These are phyloP conservation scores for Mastigias papua DNA, from an alignment of 30 jellyfish, hydroid and myxozoan species.

Conservation along the genomic window DNA sequence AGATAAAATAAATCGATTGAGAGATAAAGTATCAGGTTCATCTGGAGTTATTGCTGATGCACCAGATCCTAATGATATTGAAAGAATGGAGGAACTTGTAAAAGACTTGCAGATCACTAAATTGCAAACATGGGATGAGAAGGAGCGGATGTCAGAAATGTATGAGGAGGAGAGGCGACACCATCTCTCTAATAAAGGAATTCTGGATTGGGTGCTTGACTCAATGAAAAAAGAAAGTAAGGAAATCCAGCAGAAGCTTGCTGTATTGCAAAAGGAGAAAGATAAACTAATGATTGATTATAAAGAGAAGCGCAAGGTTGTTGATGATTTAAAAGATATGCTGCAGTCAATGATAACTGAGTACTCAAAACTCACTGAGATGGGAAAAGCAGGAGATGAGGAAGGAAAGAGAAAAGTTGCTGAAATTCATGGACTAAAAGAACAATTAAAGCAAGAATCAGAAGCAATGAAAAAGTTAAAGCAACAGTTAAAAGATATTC, in stretches of 20 bases:
- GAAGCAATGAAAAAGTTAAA: constrained; percentile 86
- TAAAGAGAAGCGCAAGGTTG: constrained; percentile 87
- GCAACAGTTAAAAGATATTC: constrained; percentile 88
- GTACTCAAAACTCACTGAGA: constrained; percentile 83
- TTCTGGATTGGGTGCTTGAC: constrained; percentile 92
- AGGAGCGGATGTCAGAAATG: constrained; percentile 87
- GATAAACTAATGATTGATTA: constrained; percentile 92
- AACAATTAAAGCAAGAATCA: constrained; percentile 87
- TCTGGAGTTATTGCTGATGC: constrained; percentile 68
- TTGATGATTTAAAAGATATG: constrained; percentile 84
- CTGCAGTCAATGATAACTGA: constrained; percentile 87
- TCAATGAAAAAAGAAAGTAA: constrained; percentile 90
- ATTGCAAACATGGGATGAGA: constrained; percentile 96
- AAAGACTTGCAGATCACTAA: constrained; percentile 88
- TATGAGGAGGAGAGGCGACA: constrained; percentile 92
- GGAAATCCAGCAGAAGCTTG: constrained; percentile 86
- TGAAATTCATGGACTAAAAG: constrained; percentile 93
- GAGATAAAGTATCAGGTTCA: constrained; percentile 80
- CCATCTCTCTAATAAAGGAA: constrained; percentile 91
- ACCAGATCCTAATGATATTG: constrained; percentile 83
- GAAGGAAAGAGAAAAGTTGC: constrained; percentile 93
- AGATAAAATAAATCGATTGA: constrained; percentile 76
- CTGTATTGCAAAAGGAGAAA: constrained; percentile 88
- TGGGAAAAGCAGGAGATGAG: constrained; percentile 89
- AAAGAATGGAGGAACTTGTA: constrained; percentile 88